Base-by-base conservation (phyloP, 2,888 invertebrate species). In the Chaetogeoica ovagalla region DNA sequence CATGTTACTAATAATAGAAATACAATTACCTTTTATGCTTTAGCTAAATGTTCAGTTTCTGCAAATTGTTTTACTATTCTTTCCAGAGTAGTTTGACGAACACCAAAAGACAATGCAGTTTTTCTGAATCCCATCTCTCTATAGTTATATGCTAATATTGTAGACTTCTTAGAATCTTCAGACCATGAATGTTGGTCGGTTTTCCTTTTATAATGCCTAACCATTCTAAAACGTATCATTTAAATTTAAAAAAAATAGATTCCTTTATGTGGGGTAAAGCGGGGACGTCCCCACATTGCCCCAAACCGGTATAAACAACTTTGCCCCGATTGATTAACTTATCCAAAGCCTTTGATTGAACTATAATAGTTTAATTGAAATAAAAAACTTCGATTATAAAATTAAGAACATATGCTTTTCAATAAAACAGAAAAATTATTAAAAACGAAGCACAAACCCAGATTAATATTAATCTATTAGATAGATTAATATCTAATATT, bases 321-420 rank as follows among this genome's bases (percentile, higher is more conserved):
- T 63, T 63, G 62, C 62, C 62, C 62, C 62, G 17, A 63, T 63
- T 37, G 62, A 63, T 63, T 17, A 63, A 63, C 62, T 63, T 63
- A 63, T 37, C 62, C 37, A 63, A 37, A 63, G 11, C 15, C 62
- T 63, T 63, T 37, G 62, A 63, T 63, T 37, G 15, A 37, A 63
- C 37, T 63, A 0, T 37, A 37, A 63, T 63, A 30, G 9, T 63
- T 63, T 21, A 30, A 37, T 63, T 63, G 37, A 63, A 63, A 63
- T 63, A 15, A 63, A 63, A 37, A 37, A 37, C 30, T 63, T 15
- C 4, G 37, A 63, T 17, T 15, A 63, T 37, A 17, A 63, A 37
- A 63, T 17, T 17, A 13, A 63, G 62, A 63, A 63, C 62, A 37
- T 7, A 63, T 2, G 17, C 37, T 63, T 37, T 63, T 23, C 15